Base-by-base conservation (phyloP, 1,140 invertebrate genomes). In the Scylla paramamosain region DNA sequence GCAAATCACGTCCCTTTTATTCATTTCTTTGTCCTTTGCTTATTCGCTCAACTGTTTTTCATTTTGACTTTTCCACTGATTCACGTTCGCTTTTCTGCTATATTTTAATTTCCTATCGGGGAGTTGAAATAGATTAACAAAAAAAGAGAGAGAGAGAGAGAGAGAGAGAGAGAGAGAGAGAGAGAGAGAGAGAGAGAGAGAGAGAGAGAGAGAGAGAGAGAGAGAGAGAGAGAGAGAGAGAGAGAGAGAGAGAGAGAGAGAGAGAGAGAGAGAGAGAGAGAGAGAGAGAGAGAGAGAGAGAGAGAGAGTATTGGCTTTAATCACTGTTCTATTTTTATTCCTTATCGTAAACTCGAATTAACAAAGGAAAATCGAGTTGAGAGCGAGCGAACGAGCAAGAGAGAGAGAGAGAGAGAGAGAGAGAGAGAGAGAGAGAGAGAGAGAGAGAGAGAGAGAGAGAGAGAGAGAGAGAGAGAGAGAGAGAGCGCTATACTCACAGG, bases 401-500 rank as follows among this genome's bases (percentile, higher is more conserved):
- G 20, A 67, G 12, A 45, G 39, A 16, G 39, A 45, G 6, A 28
- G 20, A 25, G 20, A 16, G 20, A 67, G 59, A 67, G 10, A 67
- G 59, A 25, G 20, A 67, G 67, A 28, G n/a, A 77, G n/a, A 28
- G 67, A 77, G n/a, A 77, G 67, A 28, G 67, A 77, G n/a, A 77
- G 67, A 77, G 67, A 28, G n/a, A 77, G 67, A 77, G 67, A 28
- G 20, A 77, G 52, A 59, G 52, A 59, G 52, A 59, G 52, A 89
- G 88, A 89, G 39, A 89, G 45, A 82, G 67, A 92, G 31, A 92
- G 90, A 52, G 77, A 32, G 29, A 28, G 28, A 83, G 31, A 67
- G 91, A 92, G 20, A 48, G 25, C 89, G 20, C 8, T 29, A 3
- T 8, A 93, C 93, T 93, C 46, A 93, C 93, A 93, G 84, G n/a